phyloP scores from a whole-genome alignment of 2,797 vertebrate species.

The Spinibarbus caldwelli region DNA sequence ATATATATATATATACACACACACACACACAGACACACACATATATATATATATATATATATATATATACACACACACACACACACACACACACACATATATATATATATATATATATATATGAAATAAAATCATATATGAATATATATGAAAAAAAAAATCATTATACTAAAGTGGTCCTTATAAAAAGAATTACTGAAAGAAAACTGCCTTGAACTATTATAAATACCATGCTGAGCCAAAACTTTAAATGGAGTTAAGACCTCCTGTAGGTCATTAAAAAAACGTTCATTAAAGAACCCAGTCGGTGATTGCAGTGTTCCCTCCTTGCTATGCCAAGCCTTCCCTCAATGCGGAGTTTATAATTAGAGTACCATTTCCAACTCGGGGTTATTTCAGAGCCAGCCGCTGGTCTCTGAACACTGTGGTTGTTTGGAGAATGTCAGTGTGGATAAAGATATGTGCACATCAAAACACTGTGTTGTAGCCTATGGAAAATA shows the following conservation, averaged over 20 bases:
- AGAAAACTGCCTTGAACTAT: neutral
- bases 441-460: constrained; percentile 53
- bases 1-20: no score
- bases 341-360: constrained; percentile 24
- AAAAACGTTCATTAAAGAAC: constrained; percentile 17
- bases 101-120: no score
- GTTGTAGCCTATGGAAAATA: constrained; percentile 51
- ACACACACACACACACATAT: no score
- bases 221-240: constrained; percentile 1
- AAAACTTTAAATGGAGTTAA: constrained; percentile 32
- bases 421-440: constrained; percentile 41
- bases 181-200: neutral
- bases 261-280: constrained; percentile 17
- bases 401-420: constrained; percentile 47
- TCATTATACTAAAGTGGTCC: no score
- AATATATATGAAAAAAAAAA: no score
- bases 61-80: no score
- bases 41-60: no score
- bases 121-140: no score
- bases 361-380: constrained; percentile 42
- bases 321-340: constrained; percentile 16
- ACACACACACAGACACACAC: no score
- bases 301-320: neutral
- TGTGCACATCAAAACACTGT: constrained; percentile 53
- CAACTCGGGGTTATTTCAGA: constrained; percentile 42